Conservation (phyloP, 2,113 vertebrate species). For the Stigmatopora nigra region DNA sequence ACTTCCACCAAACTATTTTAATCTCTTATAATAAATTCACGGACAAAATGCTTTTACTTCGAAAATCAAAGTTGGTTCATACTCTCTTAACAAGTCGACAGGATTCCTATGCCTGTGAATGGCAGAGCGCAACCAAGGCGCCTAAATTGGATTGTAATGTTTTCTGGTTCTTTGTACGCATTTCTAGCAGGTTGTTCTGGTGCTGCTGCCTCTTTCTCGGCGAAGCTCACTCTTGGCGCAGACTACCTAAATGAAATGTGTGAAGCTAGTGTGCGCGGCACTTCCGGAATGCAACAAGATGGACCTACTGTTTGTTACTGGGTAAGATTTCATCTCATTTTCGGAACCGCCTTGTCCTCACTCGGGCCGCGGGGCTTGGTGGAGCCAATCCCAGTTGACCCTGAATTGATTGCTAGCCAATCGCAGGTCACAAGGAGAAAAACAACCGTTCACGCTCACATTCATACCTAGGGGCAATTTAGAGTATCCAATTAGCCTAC, state of each 20-base stretch:
- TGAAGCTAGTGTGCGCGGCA: slow-evolving; percentile 32
- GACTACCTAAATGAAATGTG: slow-evolving; percentile 58
- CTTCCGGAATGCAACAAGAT: neutral
- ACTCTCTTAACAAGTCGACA: neutral
- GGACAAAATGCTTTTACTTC: neutral
- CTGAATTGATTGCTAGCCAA: too few species aligned
- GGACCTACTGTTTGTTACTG: slow-evolving; percentile 57
- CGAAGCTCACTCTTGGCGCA: slow-evolving; percentile 77
- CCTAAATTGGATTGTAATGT: slow-evolving; percentile 15
- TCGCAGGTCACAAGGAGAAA: too few species aligned
- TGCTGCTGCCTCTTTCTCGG: slow-evolving; percentile 73
- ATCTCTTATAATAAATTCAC: neutral
- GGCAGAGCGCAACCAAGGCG: neutral
- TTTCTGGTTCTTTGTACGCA: slow-evolving; percentile 60
- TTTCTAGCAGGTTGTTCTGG: slow-evolving; percentile 71
- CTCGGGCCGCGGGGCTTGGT: too few species aligned
- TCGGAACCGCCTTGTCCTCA: too few species aligned
- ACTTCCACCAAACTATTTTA: neutral
- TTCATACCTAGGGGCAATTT: too few species aligned
- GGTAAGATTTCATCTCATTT: slow-evolving; percentile 52
- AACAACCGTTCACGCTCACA: too few species aligned
- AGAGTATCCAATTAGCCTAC: too few species aligned
- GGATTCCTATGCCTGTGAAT: neutral
- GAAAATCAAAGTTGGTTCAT: neutral
- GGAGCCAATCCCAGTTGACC: too few species aligned